Evolutionary conservation across 2,797 vertebrate genomes (phyloP).

Genomic region (Geotrypetes seraphini): DNA sequence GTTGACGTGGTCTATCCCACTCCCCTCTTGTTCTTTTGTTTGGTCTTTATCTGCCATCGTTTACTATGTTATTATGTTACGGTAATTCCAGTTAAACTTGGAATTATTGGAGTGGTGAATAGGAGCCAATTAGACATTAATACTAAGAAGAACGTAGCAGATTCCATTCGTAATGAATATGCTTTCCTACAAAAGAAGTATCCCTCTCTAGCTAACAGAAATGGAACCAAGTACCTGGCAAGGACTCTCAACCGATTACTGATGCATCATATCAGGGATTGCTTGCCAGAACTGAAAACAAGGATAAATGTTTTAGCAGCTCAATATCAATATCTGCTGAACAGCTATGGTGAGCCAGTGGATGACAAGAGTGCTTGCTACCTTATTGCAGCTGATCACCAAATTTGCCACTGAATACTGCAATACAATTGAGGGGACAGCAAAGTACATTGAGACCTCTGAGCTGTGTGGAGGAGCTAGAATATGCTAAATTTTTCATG

Average conservation of each 20-base stretch:
- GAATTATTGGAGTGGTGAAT: too few relatives aligned
- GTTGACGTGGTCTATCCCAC: too few relatives aligned
- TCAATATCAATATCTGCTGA: slow-evolving; percentile 92
- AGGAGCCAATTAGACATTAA: slow-evolving; percentile 98
- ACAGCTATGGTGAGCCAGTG: slow-evolving; percentile 93
- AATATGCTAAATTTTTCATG: slow-evolving; percentile 97
- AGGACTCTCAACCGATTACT: slow-evolving; percentile 90
- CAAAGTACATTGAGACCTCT: slow-evolving; percentile 96
- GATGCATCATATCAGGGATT: slow-evolving; percentile 98
- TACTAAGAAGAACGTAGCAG: slow-evolving; percentile 85
- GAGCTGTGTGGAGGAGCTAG: slow-evolving; percentile 96
- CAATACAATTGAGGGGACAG: slow-evolving; percentile 97
- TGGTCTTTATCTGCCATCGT: too few relatives aligned
- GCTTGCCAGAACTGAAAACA: slow-evolving; percentile 93
- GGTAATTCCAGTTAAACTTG: too few relatives aligned
- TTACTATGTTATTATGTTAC: too few relatives aligned
- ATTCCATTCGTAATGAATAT: slow-evolving; percentile 88
- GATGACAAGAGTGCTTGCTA: slow-evolving; percentile 94
- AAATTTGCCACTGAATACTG: slow-evolving; percentile 98
- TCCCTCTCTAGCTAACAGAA: slow-evolving; percentile 89
- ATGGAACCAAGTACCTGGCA: slow-evolving; percentile 93
- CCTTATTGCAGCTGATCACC: slow-evolving; percentile 94
- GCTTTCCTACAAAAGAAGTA: slow-evolving; percentile 97
- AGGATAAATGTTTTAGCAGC: slow-evolving; percentile 94
- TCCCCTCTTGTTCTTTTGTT: too few relatives aligned